Base-by-base conservation (phyloP, 2,797 vertebrate species). In the Microctenopoma steveboyesi region DNA sequence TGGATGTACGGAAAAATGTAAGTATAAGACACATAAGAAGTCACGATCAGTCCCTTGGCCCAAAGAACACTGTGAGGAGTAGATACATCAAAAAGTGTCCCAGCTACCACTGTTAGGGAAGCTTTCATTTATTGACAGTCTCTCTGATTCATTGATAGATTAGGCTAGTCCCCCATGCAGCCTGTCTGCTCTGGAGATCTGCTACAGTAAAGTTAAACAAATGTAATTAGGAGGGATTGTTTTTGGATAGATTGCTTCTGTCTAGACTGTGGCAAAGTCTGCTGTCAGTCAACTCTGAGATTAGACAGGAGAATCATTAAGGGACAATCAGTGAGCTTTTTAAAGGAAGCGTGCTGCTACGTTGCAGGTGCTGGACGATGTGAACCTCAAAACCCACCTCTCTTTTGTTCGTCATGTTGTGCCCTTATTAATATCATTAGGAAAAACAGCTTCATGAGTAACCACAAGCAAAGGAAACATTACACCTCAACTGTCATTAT, bases 81-180 rank as follows among this genome's bases (percentile, higher is more conserved):
- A 47, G 72, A 59, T 69, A 72, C 74, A 87, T 81, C 73, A 86
- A 89, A 84, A 79, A 51, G 37, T 16, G 4, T 33, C 43, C 16
- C 13, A 1, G 59, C 65, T 43, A 63, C 39, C 27, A 13, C 4
- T 59, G 65, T 82, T 47, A 13, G 51, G 52, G 51, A 61, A 79
- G 58, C 49, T 45, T 39, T 79, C 45, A 86, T 76, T 86, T 82
- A 76, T 72, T 76, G 69, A 78, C 22, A 0, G 28, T 42, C 57
- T 66, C 59, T 22, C 22, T 22, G 22, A 22, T 22, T 22, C 22
- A 69, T 71, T 54, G 47, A 60, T 64, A 54, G 62, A 68, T 73
- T 43, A 59, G 70, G 64, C 25, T 15, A 54, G 28, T 64, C 46
- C 61, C 51, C 57, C 22, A 11, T 52, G 54, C 30, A 33, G 50